Conservation (phyloP, 2,113 vertebrate genomes). For the Lathamus discolor region DNA sequence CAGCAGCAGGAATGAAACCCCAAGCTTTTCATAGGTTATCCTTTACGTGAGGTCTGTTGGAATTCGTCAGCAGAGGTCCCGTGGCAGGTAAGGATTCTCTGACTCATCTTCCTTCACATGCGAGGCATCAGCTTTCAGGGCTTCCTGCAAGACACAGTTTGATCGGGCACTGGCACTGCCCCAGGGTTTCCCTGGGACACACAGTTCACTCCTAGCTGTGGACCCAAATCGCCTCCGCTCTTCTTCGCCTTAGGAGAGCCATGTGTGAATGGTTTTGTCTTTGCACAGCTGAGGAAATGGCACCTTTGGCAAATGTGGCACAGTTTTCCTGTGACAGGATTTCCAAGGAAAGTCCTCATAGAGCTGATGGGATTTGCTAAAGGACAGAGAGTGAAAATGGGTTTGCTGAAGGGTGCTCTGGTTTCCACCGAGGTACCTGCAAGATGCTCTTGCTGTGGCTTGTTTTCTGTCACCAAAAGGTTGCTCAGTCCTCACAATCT, state of each 20-base stretch:
- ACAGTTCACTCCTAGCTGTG: too few species aligned
- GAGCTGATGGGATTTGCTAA: neutral
- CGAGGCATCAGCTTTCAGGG: neutral
- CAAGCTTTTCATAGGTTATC: accelerated
- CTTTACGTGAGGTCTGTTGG: too few species aligned
- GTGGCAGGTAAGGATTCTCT: neutral
- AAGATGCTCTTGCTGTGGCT: neutral
- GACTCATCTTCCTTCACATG: neutral
- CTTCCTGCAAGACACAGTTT: neutral
- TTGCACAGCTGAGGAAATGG: neutral
- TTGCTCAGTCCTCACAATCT: neutral
- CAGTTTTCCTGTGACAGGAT: too few species aligned
- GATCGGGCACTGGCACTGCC: neutral
- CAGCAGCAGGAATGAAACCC: too few species aligned
- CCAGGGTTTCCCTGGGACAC: neutral
- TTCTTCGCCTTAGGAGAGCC: accelerated
- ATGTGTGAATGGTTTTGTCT: neutral
- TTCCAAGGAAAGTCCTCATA: neutral
- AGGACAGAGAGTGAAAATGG: neutral
- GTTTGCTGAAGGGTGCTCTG: neutral
- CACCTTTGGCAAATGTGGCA: neutral
- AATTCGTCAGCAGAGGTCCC: neutral
- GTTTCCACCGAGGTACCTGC: too few species aligned
- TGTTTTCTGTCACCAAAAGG: neutral
- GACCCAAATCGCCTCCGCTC: neutral